Evolutionary conservation across 53 echinoderm and acorn worm genomes (phyloP), one percentile per base, ranked within the genome.

Genomic region (Apostichopus leukothele): DNA sequence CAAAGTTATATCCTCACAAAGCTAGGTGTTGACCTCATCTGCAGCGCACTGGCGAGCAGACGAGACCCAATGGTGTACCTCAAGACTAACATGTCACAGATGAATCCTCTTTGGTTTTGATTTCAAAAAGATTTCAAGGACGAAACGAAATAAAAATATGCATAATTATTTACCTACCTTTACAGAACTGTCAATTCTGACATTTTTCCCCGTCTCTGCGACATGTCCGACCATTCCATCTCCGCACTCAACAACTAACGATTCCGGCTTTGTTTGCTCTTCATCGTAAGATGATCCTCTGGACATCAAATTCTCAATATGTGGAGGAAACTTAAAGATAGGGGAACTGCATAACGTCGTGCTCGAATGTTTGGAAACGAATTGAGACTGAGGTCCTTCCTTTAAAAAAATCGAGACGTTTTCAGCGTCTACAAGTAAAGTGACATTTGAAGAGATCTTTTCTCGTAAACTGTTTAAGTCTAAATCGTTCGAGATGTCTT

Each of bases 401-500:
- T 96, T 79, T 16, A 99, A 73, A 73, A 94, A 96, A 6, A 99
- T 78, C 53, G 90, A 92, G 4, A 91, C 91, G 16, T 90, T 90
- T 75, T 94, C 90, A 53, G 94, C 96, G 89, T 94, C 91, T 22
- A 99, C 94, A 39, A 99, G 90, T 60, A 99, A 91, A 53, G 87
- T 86, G 10, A 99, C 99, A 73, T 96, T 94, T n/a, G 92, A 91
- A 67, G 84, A 61, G 53, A 96, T 96, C 85, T 95, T 99, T 23
- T 91, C 91, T 3, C 93, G 86, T 9, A 99, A 89, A 76, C 96
- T 94, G 84, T 92, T 92, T 25, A 96, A 84, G 71, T 99, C 94
- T 60, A 99, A 89, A 85, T 99, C 99, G 54, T 99, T 96, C 5
- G 99, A 96, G 83, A 99, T 99, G 76, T 99, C 99, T 76, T 99